Conservation (phyloP, 2,888 invertebrate genomes). For the Steinernema scapterisci region DNA sequence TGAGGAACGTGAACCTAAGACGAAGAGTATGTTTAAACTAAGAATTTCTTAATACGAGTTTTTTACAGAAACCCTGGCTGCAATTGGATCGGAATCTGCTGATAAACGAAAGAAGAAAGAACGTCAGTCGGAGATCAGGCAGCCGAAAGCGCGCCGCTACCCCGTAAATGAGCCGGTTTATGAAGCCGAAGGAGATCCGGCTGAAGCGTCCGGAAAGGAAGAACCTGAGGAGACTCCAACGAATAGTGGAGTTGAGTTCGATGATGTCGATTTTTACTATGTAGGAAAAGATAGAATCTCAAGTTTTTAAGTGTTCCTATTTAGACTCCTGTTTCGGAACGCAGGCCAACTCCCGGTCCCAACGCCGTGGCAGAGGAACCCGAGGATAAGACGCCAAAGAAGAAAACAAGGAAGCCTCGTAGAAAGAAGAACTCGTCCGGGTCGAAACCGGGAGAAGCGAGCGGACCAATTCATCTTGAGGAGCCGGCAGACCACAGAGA, state of each 20-base stretch:
- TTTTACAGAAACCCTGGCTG: neutral
- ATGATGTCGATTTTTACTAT: slow-evolving; percentile 9
- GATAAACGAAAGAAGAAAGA: neutral
- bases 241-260: neutral
- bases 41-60: neutral
- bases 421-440: neutral
- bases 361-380: neutral
- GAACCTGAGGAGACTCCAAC: neutral
- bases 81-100: slow-evolving; percentile 11
- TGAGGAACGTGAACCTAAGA: neutral
- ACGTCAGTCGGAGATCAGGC: slow-evolving; percentile 17
- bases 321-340: slow-evolving; percentile 25
- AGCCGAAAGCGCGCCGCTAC: slow-evolving; percentile 14
- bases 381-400: neutral
- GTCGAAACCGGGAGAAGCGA: neutral
- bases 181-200: neutral
- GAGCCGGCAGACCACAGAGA: neutral
- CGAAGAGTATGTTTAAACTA: neutral
- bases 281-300: neutral
- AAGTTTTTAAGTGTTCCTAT: neutral
- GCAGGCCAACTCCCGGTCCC: slow-evolving; percentile 3
- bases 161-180: slow-evolving; percentile 19
- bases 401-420: neutral
- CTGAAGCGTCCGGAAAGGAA: too few species aligned
- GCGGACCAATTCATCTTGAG: neutral